phyloP scores from a whole-genome alignment of 2,797 vertebrate genomes.

The Neosilurus mollespiculum region DNA sequence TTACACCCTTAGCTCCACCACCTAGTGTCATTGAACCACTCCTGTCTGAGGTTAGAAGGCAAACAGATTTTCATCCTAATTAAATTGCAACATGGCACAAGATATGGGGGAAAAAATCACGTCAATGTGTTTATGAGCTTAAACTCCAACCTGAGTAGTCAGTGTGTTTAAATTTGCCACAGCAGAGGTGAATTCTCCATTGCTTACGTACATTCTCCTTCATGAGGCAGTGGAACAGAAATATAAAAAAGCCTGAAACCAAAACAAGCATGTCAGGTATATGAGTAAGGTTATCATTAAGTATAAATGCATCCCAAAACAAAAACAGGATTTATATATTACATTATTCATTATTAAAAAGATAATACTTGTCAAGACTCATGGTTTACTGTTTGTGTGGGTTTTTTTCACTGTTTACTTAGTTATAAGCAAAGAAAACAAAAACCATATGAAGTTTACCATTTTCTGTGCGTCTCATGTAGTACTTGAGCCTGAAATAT shows the following conservation, averaged over 20 bases:
- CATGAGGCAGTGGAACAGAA: slow-evolving; percentile 87
- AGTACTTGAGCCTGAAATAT: background rate
- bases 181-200: slow-evolving; percentile 78
- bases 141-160: slow-evolving; percentile 74
- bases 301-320: background rate
- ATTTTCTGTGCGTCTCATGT: background rate
- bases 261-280: background rate
- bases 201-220: slow-evolving; percentile 86
- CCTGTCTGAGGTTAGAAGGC: slow-evolving; percentile 69
- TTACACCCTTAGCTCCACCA: slow-evolving; percentile 56
- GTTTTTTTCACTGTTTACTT: background rate
- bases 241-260: slow-evolving; percentile 83
- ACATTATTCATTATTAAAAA: background rate
- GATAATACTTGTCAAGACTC: background rate
- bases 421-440: background rate
- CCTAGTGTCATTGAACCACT: slow-evolving; percentile 65
- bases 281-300: background rate
- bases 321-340: background rate
- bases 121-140: background rate
- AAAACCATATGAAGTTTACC: background rate
- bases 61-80: background rate
- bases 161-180: slow-evolving; percentile 67
- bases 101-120: background rate
- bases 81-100: background rate
- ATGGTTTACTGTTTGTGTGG: background rate